Base-by-base conservation (phyloP, 2,888 invertebrate genomes). In the Xestia rhomboidea region DNA sequence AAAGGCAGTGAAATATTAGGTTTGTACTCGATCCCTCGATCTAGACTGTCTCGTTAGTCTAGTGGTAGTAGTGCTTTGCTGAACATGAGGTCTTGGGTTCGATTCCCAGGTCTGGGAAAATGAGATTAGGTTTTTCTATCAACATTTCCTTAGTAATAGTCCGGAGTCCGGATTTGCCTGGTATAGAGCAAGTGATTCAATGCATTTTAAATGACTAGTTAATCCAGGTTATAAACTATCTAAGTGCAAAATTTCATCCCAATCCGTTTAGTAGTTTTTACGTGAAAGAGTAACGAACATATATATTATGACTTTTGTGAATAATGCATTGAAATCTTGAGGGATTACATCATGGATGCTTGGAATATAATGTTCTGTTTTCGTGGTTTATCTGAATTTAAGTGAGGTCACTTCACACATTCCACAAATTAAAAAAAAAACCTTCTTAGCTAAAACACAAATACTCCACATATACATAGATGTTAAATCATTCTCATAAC, bases 1-100 rank as follows among this genome's bases (percentile, higher is more conserved):
- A 49, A 68, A 18, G 30, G 68, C 49, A 27, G 41, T 68, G 77
- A 49, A 62, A 68, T 49, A 77, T 77, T 30, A 49, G 41, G 24
- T 68, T 60, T 34, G n/a, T 21, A 0, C 49, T n/a, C n/a, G 8
- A 63, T 24, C 63, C 5, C 7, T 63, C 38, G 38, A 63, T 11
- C 38, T 2, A 30, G 38, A 63, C 6, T 38, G 38, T 0, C 6
- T 63, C 7, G 38, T 63, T 13, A 63, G 24, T 34, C 18, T 62
- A 24, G 34, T 38, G 24, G 62, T 38, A 11, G 13, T 1, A 24
- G 21, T 10, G 1, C 24, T 63, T 6, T 24, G 24, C 13, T 38
- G 38, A 13, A 2, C 6, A 38, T 38, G 24, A 7, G 24, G 38
- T 38, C 38, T 63, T 24, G 13, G 24, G 24, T 63, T 63, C 11